These are phyloP conservation scores for Zaprionus tsacasi DNA, from an alignment of 1,140 invertebrate genomes.

Conservation along the genomic window DNA sequence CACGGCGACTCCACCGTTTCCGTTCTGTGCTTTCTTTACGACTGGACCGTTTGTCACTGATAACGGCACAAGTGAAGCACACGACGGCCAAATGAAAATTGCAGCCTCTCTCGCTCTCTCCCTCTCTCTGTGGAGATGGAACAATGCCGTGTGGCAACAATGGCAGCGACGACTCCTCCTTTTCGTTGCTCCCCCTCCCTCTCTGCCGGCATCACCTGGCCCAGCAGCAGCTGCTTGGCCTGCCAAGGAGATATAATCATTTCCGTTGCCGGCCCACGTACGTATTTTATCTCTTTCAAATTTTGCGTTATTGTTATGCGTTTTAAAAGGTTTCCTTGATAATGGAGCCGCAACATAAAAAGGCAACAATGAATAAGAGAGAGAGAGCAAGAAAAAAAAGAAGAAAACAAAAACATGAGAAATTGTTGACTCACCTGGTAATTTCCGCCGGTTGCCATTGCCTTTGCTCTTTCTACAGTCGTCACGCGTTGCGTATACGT, in stretches of 20 bases:
- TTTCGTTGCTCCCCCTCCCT: not conserved
- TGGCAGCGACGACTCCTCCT: conserved; percentile 32
- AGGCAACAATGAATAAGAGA: conserved; percentile 15
- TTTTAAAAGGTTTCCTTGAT: conserved; percentile 79
- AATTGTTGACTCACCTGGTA: conserved; percentile 78
- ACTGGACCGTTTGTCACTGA: conserved; percentile 78
- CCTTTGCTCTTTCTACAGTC: conserved; percentile 34
- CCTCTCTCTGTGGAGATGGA: conserved; percentile 44
- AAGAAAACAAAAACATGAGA: conserved; percentile 25
- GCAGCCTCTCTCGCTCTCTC: conserved; percentile 38
- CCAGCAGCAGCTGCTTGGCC: conserved; percentile 4
- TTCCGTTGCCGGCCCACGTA: conserved; percentile 79
- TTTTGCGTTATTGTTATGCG: conserved; percentile 80
- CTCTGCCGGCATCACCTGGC: conserved; percentile 1
- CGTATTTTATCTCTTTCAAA: conserved; percentile 81
- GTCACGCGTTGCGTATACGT: conserved; percentile 55
- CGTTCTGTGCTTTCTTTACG: conserved; percentile 29
- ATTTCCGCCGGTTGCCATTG: conserved; percentile 63
- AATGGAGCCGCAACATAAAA: conserved; percentile 41
- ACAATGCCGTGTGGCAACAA: conserved; percentile 70
- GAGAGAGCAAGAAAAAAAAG: conserved; percentile 20
- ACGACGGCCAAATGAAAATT: conserved; percentile 69
- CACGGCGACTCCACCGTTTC: not conserved
- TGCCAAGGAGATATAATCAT: conserved; percentile 74
- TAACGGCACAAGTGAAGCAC: conserved; percentile 66